Base-by-base conservation (phyloP, 2,113 vertebrate species). In the Bubo blakistoni region DNA sequence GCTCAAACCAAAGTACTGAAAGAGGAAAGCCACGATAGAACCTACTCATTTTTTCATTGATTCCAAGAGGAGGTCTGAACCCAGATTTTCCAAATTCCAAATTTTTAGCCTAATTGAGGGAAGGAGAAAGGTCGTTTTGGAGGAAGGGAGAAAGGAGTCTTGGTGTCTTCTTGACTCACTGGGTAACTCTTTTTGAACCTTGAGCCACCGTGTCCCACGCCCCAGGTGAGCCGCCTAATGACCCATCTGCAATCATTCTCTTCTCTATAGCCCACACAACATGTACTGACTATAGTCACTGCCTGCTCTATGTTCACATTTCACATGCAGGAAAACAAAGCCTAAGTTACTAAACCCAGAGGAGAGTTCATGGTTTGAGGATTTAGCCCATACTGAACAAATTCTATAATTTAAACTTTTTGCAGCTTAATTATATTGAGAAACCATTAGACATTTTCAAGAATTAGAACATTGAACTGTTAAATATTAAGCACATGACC, bases 401-500 rank as follows among this genome's bases (percentile, higher is more conserved):
- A 90, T 51, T 83, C 81, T 62, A 55, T 51, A 72, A 84, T 69
- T 54, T 74, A 81, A 94, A 94, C 27, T 83, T 95, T 94, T 73
- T 81, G 52, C 70, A 66, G 55, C n/a, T 92, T 90, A 85, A 86
- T 94, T 95, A 89, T 92, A 63, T 22, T 30, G 49, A 88, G 79
- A 88, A 92, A 83, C 42, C 83, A 88, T 93, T 73, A 93, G 36
- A 86, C 69, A 36, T 87, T 80, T 91, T 81, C 76, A 96, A 95
- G 78, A 90, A 96, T 96, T 85, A 96, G 81, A 95, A 88, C 86
- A 65, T 5, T 90, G 91, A 97, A 94, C 78, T 96, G 81, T 93
- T 96, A 97, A 96, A 90, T 95, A 96, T 84, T 90, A 92, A 40
- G 83, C 88, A 84, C 38, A 57, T 90, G 81, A 97, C 90, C 93